Evolutionary conservation across 2,888 invertebrate species (phyloP), one percentile per base, ranked within the genome.

Genomic region (Theretra japonica): DNA sequence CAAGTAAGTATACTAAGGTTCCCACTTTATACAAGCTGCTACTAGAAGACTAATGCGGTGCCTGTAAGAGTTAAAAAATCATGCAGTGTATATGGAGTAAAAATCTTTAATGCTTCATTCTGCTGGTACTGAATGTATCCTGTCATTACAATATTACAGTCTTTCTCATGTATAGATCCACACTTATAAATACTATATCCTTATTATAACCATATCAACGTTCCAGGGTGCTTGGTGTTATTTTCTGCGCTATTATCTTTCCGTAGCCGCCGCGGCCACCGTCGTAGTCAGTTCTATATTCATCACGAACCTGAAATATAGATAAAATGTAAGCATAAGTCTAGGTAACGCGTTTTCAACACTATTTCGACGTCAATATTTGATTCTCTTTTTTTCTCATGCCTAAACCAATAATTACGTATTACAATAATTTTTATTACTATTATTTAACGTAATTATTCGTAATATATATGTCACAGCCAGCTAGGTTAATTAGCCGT

Each of bases 241-340:
- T 95, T 93, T 98, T 98, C 87, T 97, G 98, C 76, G 97, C 97
- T 78, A 98, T 96, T 75, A 99, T 96, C 94, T 99, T 99, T 48
- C 99, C 99, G 92, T 99, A 99, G 23, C 99, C 99, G 69, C 99
- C 99, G 88, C 99, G 95, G 0, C 99, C 99, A 53, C 97, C 96
- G 89, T 99, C 99, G 92, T 97, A 99, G 88, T 99, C 99, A 76
- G 98, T 98, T 86, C 99, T 95, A 87, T 99, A 99, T 94, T 99
- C 99, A 88, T 99, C 99, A 82, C 99, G 96, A 4, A 99, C 98
- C 97, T 98, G 88, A 57, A 90, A 92, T 53, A 53, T 19, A 6
- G n/a, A n/a, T 5, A 6, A 19, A 3, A 11, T 41, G 41, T 41
- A 41, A 41, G 41, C 41, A 41, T 41, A 41, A 41, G 15, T 15